phyloP scores from a whole-genome alignment of 2,113 vertebrate genomes.

The Chaetura pelagica region DNA sequence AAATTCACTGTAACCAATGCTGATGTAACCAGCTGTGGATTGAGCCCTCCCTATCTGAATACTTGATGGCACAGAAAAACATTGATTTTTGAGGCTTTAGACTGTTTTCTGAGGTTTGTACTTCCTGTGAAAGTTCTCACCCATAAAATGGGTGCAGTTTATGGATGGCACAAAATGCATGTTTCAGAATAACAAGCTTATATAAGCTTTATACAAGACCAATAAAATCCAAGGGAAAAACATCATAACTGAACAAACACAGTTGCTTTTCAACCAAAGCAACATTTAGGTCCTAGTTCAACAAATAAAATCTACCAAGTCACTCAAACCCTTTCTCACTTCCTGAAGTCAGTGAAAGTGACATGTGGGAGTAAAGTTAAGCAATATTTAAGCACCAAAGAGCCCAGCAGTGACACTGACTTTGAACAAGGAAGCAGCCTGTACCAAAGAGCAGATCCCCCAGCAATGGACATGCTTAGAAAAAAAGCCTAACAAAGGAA shows the following conservation, averaged over 20 bases:
- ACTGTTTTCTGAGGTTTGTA: not conserved
- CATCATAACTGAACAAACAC: not conserved
- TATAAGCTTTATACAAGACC: not conserved
- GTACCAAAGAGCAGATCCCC: not conserved
- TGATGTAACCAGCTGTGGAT: not conserved
- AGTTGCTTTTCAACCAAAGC: not conserved
- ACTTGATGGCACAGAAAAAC: not conserved
- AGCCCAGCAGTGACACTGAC: not conserved
- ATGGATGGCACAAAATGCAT: not conserved
- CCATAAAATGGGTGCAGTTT: not conserved
- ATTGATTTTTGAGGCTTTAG: not conserved
- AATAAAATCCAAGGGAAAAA: not conserved
- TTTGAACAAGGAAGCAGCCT: not conserved
- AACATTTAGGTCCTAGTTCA: not conserved
- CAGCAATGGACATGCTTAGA: rapidly evolving
- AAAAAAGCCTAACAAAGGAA: not conserved
- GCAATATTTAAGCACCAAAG: not conserved
- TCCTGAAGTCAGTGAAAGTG: not conserved
- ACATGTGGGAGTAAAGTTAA: not conserved
- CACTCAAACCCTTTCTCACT: not conserved
- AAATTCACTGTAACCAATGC: not conserved
- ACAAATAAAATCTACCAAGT: not conserved
- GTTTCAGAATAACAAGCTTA: not conserved
- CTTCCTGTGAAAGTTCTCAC: not conserved
- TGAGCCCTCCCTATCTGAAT: not conserved